Conservation (phyloP, 2,113 vertebrate genomes). For the Tragelaphus imberbis region DNA sequence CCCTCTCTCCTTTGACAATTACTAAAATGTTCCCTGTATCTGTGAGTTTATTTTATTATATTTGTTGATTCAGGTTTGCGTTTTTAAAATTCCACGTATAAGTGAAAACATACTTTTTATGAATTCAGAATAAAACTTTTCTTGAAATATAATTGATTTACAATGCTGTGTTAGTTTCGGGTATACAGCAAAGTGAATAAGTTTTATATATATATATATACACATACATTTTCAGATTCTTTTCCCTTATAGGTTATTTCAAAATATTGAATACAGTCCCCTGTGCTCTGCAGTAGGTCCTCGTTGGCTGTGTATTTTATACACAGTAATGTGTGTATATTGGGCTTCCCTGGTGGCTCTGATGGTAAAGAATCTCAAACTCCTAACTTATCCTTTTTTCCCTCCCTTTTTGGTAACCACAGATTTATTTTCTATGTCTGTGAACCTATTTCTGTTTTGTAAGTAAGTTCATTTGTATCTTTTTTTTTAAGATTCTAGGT, state of each 20-base stretch:
- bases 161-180: neutral
- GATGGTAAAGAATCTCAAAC: neutral
- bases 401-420: neutral
- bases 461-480: neutral
- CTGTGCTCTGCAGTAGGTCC: neutral
- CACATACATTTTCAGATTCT: neutral
- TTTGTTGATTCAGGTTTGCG: neutral
- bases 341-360: neutral
- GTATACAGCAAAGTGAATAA: neutral
- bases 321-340: neutral
- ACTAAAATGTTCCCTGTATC: neutral
- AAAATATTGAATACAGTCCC: neutral
- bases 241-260: neutral
- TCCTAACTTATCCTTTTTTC: neutral
- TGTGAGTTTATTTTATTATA: neutral
- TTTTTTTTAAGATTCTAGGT: neutral
- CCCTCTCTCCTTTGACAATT: neutral
- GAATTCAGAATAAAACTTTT: neutral
- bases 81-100: neutral
- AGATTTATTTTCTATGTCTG: neutral
- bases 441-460: neutral
- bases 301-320: neutral
- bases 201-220: neutral
- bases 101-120: neutral
- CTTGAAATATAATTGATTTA: neutral